Conservation (phyloP, 2,113 vertebrate genomes). For the Etheostoma cragini region DNA sequence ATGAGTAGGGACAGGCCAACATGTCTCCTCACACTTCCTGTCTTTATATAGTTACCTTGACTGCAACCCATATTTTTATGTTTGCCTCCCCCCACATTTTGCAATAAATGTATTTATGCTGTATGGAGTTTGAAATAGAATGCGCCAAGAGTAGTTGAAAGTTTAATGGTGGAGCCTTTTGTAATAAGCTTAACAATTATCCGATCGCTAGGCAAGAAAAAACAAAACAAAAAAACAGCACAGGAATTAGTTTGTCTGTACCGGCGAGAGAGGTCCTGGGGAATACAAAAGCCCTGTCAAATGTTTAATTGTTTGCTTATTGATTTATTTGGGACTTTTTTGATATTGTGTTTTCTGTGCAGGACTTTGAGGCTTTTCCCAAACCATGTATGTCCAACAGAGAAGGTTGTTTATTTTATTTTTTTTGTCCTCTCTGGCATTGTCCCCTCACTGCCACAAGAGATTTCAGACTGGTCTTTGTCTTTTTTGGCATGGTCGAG, state of each 20-base stretch:
- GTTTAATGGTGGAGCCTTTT: conserved; percentile 74
- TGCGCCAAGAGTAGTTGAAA: conserved; percentile 67
- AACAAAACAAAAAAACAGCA: conserved; percentile 31
- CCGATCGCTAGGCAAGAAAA: conserved; percentile 16
- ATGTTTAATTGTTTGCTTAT: conserved; percentile 52
- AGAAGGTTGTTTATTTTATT: conserved; percentile 39
- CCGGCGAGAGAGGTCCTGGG: conserved; percentile 32
- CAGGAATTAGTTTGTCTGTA: conserved; percentile 35
- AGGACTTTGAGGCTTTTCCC: conserved; percentile 45
- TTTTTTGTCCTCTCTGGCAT: conserved; percentile 45
- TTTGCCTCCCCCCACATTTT: conserved; percentile 30
- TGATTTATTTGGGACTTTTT: conserved; percentile 59
- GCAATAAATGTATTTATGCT: conserved; percentile 63
- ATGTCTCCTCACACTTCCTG: not conserved
- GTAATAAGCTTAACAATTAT: conserved; percentile 71
- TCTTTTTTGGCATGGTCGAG: conserved; percentile 55
- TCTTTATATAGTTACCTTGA: conserved; percentile 34
- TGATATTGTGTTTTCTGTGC: conserved; percentile 41
- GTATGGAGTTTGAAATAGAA: conserved; percentile 60
- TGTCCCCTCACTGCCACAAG: conserved; percentile 49
- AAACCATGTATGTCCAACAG: conserved; percentile 41
- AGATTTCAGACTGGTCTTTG: conserved; percentile 61
- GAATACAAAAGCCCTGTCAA: conserved; percentile 40
- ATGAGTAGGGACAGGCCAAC: not conserved
- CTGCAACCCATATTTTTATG: conserved; percentile 15